phyloP scores from a whole-genome alignment of 2,797 vertebrate genomes.

The Toxotes lorentzi region DNA sequence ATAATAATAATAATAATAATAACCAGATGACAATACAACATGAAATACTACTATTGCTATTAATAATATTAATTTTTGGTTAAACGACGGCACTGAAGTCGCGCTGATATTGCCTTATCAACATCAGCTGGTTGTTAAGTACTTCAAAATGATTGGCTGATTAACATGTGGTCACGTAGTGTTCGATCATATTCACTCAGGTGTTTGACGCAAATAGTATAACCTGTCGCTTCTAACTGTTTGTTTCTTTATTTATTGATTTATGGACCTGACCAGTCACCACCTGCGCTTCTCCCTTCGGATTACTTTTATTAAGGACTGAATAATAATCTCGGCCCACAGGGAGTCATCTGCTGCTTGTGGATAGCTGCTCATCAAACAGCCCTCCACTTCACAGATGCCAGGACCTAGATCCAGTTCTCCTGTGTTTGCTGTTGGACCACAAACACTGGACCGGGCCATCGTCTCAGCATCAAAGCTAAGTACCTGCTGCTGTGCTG shows the following conservation, averaged over 20 bases:
- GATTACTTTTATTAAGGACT: constrained; percentile 8
- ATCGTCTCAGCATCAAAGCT: not conserved
- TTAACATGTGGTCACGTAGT: not conserved
- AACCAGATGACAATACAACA: not conserved
- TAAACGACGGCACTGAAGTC: not conserved
- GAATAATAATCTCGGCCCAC: not conserved
- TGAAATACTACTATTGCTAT: not conserved
- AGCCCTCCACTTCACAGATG: not conserved
- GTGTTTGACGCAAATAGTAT: not conserved
- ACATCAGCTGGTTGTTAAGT: not conserved
- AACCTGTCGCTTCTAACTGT: not conserved
- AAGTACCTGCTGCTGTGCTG: not conserved
- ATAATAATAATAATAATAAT: not conserved
- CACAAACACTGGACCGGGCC: not conserved
- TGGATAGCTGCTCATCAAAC: not conserved
- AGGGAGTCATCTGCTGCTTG: too few species aligned
- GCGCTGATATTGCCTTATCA: not conserved
- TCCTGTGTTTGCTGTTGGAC: not conserved
- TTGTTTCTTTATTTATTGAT: too few species aligned
- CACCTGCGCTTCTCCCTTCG: not conserved
- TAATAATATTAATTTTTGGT: not conserved
- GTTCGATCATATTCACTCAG: constrained; percentile 5
- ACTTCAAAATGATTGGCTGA: not conserved
- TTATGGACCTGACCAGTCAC: constrained; percentile 1
- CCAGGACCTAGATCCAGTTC: not conserved